Percentiles rank a stretch among this genome's conserved stretches.
phyloP scores from a whole-genome alignment of 2,888 invertebrate genomes.

The Orthosia gracilis region DNA sequence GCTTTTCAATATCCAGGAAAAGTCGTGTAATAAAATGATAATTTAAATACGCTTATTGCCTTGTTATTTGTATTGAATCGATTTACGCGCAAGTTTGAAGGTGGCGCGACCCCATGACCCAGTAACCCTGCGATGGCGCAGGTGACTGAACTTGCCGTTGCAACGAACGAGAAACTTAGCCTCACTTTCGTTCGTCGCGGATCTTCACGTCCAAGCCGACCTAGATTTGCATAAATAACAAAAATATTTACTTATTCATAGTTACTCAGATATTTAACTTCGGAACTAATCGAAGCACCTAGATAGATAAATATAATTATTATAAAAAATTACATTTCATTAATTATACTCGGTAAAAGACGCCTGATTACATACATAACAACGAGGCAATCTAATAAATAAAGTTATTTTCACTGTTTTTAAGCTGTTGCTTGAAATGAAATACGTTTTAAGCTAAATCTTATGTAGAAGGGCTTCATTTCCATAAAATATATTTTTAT shows the following conservation, averaged over 20 bases:
- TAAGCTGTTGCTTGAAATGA: too few species aligned
- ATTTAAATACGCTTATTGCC: constrained; percentile 14
- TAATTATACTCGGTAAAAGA: not conserved
- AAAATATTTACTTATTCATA: constrained; percentile 16
- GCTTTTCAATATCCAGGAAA: not conserved
- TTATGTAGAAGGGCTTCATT: not conserved
- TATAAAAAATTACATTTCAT: too few species aligned
- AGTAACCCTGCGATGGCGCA: constrained; percentile 80
- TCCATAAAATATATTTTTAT: too few species aligned
- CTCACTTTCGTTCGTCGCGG: constrained; percentile 86
- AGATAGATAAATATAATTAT: not conserved
- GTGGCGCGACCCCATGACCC: constrained; percentile 80
- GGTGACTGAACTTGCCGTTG: constrained; percentile 78
- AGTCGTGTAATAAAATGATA: constrained; percentile 2
- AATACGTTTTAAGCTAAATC: too few species aligned
- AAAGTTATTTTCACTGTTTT: too few species aligned
- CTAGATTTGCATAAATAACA: constrained; percentile 65
- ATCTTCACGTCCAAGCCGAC: constrained; percentile 73
- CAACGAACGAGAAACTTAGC: constrained; percentile 78
- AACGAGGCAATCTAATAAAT: too few species aligned
- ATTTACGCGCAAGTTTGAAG: constrained; percentile 69
- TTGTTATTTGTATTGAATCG: constrained; percentile 19
- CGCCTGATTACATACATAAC: not conserved
- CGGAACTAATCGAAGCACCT: not conserved
- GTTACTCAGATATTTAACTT: not conserved